A percentile compares a stretch with the other conserved stretches of the same genome.
phyloP scores from a whole-genome alignment of 2,113 vertebrate species.

The Eurypyga helias region DNA sequence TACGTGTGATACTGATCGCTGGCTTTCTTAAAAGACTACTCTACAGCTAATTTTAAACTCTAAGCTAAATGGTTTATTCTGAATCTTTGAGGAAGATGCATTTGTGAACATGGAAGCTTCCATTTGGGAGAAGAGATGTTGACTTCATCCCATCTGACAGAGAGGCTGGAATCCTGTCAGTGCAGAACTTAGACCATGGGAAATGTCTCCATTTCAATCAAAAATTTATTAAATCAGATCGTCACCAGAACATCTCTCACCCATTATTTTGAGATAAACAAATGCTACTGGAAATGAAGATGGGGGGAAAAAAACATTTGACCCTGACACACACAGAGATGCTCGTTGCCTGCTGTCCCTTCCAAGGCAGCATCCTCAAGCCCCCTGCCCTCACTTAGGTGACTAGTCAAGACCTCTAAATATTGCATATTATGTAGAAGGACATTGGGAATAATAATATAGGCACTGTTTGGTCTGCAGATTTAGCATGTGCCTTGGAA shows the following conservation, averaged over 20 bases:
- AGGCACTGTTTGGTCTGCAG: neutral
- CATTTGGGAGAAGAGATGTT: neutral
- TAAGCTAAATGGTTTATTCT: neutral
- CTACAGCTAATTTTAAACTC: neutral
- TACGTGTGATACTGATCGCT: neutral
- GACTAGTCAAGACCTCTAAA: neutral
- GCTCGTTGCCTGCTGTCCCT: neutral
- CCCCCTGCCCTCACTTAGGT: neutral
- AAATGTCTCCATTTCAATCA: neutral
- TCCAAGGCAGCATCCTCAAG: neutral
- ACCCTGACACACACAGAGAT: neutral
- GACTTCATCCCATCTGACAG: neutral
- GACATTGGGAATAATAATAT: neutral
- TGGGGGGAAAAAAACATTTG: neutral
- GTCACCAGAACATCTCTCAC: neutral
- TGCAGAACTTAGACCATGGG: neutral
- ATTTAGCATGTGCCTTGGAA: neutral
- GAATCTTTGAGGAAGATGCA: neutral
- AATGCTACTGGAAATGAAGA: neutral
- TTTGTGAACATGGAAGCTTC: neutral
- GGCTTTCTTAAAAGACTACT: neutral
- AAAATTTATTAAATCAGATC: neutral
- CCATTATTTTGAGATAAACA: neutral
- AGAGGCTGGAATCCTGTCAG: neutral
- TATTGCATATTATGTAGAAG: neutral